Base-by-base conservation (phyloP, 64 coral and sea anemone species). In the Actinia tenebrosa region DNA sequence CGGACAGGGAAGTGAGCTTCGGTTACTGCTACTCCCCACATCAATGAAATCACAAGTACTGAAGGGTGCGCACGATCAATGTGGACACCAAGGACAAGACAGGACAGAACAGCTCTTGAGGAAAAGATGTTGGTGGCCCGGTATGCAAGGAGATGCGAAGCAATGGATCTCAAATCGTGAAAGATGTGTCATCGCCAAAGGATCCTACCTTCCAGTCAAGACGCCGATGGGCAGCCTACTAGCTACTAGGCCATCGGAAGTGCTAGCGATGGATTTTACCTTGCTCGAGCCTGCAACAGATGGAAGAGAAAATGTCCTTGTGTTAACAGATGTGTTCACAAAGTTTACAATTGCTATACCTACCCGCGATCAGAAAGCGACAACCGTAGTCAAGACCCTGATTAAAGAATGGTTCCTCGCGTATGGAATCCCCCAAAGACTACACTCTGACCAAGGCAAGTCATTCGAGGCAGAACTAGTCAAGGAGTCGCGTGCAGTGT, bases 401-500 rank as follows among this genome's bases (percentile, higher is more conserved):
- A 55, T 88, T 1, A 79, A 88, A 5, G 71, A 88, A 80, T 88
- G 86, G 86, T 88, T 88, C 23, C 56, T 88, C 7, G 56, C 30
- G 77, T 88, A 79, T 88, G 86, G 86, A 14, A 68, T 88, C 1
- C 86, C 71, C 1, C 14, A 78, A 52, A 42, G 52, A 10, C 79
- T 88, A 47, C 71, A 88, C 43, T 88, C 85, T 23, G 86, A 88
- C 77, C 86, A 88, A 60, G 86, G 86, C 77, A 22, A 68, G 53
- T 59, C 37, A 44, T 88, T 88, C 77, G 86, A 88, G 71, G 56
- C 23, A 17, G 44, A 10, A 27, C 37, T 88, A 3, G 56, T 88
- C 10, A 78, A 72, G 37, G 72, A 88, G 60, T 53, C 79, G 6
- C 79, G 86, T 17, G 52, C 77, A 22, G 13, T 88, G 71, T 88